Evolutionary conservation across 2,113 vertebrate genomes (phyloP).

Genomic region (Tachysurus vachellii): DNA sequence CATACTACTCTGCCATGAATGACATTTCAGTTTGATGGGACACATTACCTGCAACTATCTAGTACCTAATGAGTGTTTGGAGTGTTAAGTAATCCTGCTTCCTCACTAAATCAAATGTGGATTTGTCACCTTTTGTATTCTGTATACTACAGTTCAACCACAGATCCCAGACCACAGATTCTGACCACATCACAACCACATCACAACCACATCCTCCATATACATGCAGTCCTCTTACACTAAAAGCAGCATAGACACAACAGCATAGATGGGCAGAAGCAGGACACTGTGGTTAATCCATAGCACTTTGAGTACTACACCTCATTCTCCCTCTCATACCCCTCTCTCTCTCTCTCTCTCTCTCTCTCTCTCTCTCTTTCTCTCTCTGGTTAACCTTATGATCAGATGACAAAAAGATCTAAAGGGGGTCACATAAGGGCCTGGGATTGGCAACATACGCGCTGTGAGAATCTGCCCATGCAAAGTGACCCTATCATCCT

Average conservation of each 20-base stretch:
- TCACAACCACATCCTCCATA: not conserved
- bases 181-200: not conserved
- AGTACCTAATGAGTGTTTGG: not conserved
- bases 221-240: not conserved
- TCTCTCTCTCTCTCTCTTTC: not conserved
- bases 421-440: slow-evolving; percentile 21
- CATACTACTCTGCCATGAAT: not conserved
- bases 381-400: slow-evolving; percentile 23
- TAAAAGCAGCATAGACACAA: slow-evolving; percentile 15
- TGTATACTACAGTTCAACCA: not conserved
- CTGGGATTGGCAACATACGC: slow-evolving; percentile 18
- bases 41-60: not conserved
- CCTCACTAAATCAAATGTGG: not conserved
- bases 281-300: not conserved
- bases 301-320: slow-evolving; percentile 6
- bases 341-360: not conserved
- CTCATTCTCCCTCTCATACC: not conserved
- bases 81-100: not conserved
- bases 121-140: slow-evolving; percentile 26
- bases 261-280: not conserved
- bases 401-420: slow-evolving; percentile 54
- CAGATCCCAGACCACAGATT: not conserved
- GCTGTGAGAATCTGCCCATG: slow-evolving; percentile 31
- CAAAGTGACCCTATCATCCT: slow-evolving; percentile 26
- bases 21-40: not conserved